Evolutionary conservation across 2,113 vertebrate species (phyloP).

Genomic region (Platysternon megacephalum): DNA sequence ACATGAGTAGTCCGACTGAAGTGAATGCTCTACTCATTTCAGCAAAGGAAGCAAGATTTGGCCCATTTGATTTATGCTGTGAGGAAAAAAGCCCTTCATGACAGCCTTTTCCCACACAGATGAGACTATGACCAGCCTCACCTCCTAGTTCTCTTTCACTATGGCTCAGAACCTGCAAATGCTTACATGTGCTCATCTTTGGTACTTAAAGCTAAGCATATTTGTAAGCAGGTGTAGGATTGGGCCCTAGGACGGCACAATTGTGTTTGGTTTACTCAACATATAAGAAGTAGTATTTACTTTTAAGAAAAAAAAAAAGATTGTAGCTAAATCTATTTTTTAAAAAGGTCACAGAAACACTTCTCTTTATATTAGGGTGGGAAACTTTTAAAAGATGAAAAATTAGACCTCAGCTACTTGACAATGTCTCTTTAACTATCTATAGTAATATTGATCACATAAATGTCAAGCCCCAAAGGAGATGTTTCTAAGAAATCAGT

Average conservation of each 20-base stretch:
- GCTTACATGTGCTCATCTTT: background rate
- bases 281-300: constrained; percentile 8
- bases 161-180: constrained; percentile 55
- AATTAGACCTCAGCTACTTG: constrained; percentile 20
- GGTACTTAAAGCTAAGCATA: background rate
- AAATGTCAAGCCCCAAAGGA: constrained; percentile 74
- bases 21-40: constrained; percentile 73
- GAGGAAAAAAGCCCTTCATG: constrained; percentile 72
- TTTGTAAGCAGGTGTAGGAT: background rate
- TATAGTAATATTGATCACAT: constrained; percentile 36
- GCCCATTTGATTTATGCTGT: constrained; percentile 69
- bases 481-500: constrained; percentile 68
- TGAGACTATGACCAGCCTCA: constrained; percentile 68
- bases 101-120: constrained; percentile 72
- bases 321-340: constrained; percentile 1
- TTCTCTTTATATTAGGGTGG: constrained; percentile 9
- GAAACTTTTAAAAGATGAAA: constrained; percentile 1
- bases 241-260: background rate
- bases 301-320: background rate
- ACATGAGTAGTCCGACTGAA: constrained; percentile 73
- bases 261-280: constrained; percentile 34
- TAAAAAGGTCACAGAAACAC: constrained; percentile 8
- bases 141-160: constrained; percentile 69
- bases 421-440: constrained; percentile 69
- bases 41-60: constrained; percentile 73